A percentile compares a stretch with the other conserved stretches of the same genome.
phyloP scores from a whole-genome alignment of 2,797 vertebrate genomes.

The Anas acuta region DNA sequence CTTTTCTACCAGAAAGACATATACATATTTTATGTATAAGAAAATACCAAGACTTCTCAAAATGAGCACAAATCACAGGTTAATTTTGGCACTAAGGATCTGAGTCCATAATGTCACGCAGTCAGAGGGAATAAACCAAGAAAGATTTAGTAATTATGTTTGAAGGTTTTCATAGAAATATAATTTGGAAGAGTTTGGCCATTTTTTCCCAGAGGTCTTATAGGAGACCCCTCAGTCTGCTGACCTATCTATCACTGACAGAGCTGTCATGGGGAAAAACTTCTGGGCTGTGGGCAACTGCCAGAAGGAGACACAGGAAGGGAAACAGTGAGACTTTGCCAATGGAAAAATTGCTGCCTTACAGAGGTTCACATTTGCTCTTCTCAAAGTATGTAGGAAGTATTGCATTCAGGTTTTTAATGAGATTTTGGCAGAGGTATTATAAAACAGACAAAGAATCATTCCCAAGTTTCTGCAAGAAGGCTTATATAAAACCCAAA shows the following conservation, averaged over 20 bases:
- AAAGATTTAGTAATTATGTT: neutral
- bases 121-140: neutral
- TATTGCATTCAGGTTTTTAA: conserved; percentile 8
- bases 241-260: neutral
- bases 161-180: neutral
- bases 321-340: neutral
- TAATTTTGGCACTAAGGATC: neutral
- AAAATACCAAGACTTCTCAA: neutral
- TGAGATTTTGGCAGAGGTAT: conserved; percentile 1
- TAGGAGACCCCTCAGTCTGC: neutral
- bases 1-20: neutral
- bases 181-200: neutral
- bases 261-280: neutral
- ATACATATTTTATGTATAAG: neutral
- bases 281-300: neutral
- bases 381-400: neutral
- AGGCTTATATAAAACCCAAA: neutral
- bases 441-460: conserved; percentile 19
- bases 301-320: neutral
- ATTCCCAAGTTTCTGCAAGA: neutral
- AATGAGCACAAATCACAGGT: neutral
- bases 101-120: neutral
- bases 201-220: neutral
- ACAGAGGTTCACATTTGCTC: neutral
- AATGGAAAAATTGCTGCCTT: neutral